Evolutionary conservation across 2,113 vertebrate species (phyloP), one percentile per base, ranked within the genome.

Genomic region (Mirza zaza): DNA sequence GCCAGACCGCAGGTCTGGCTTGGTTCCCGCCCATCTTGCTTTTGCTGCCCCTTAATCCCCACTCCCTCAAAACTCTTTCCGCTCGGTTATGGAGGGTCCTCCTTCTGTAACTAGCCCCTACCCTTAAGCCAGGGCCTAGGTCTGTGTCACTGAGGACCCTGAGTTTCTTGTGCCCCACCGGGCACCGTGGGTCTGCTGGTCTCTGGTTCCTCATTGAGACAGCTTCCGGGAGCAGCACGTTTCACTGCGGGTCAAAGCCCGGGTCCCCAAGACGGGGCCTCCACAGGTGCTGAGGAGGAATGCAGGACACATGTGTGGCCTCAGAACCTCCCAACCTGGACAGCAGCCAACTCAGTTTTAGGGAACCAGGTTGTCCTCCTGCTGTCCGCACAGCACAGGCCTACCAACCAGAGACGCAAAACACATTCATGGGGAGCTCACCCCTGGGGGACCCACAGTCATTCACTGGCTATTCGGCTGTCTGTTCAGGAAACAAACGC

Each of bases 101-200:
- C 27, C 15, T 32, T 36, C 17, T 73, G 29, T 23, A 12, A 8
- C 20, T 0, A 32, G 29, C 25, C 32, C 12, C 11, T 42, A 17
- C 4, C 57, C 13, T 18, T 55, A 59, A 17, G 5, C 32, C 13
- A n/a, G 8, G 57, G 25, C 17, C 55, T 32, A 14, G 57, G n/a
- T 12, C 6, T 15, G 7, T 25, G 11, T 25, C 20, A 10, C 68
- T 42, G 50, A 61, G 87, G 50, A 48, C 21, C 50, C 6, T 52
- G 6, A 10, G 11, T 68, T 68, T 29, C 25, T 20, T 67, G 32
- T 27, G 34, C 34, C 36, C 18, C 15, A 14, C 55, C 27, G 18
- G 6, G 10, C 0, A 2, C 23, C n/a, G 23, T 29, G 15, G 4
- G 8, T 5, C 21, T 52, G 65, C 39, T 34, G 65, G 13, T 29